Base-by-base conservation (phyloP, 2,113 vertebrate genomes). In the Pycnonotus jocosus region DNA sequence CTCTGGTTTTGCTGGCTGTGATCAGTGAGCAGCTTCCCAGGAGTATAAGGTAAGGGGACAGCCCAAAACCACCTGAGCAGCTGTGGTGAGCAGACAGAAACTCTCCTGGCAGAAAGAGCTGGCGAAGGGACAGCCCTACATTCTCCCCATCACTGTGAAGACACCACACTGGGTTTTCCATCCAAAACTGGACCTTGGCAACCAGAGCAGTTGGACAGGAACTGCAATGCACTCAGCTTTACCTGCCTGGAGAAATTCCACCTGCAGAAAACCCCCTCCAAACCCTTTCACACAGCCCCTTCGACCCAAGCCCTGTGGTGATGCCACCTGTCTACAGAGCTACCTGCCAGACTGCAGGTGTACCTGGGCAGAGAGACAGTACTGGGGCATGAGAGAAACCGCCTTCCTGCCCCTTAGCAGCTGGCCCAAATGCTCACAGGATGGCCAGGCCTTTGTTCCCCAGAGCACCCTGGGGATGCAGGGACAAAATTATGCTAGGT, bases 261-360 rank as follows among this genome's bases (percentile, higher is more conserved):
- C 14, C 30, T 5, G 10, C 24, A 66, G 45, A 54, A 35, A 66
- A 78, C 20, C 3, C 33, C 11, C 47, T 84, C 23, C 7, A 31
- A 66, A 48, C 16, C 27, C 60, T 60, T 60, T 48, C 18, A 23
- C 23, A 19, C 6, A 4, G 15, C 27, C 22, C 35, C 20, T 76
- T 81, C 19, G 25, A 40, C 48, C 25, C 0, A 0, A 66, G 31
- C 5, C 13, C 27, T 4, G 1, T 27, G 15, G 31, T 1, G 1
- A 57, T 45, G n/a, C 15, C 37, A n/a, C 27, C 47, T 64, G 30
- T 21, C 57, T 56, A 35, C 68, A 86, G 45, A 86, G 62, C 48
- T 83, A 79, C 45, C 45, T 79, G 65, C 44, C 31, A 57, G 38
- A 42, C 65, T 79, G 40, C 0, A 10, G 30, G 35, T 37, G 45